Evolutionary conservation across 2,797 vertebrate genomes (phyloP), one percentile per base, ranked within the genome.

Genomic region (Argyrosomus regius): DNA sequence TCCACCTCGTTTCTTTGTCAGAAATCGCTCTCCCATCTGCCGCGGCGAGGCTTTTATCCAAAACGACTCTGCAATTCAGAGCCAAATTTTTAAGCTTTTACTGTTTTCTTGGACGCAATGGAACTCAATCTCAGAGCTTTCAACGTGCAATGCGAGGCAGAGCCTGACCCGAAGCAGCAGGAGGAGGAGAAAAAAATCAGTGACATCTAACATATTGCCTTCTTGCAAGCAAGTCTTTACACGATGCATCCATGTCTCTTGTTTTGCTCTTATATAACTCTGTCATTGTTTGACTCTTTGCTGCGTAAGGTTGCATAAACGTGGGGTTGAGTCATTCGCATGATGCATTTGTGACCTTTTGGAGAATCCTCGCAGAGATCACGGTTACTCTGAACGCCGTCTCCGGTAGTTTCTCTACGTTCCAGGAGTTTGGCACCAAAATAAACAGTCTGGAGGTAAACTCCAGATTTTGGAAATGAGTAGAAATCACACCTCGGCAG

Each of bases 371-470:
- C n/a, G 1, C 70, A 52, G 65, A 43, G 74, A 57, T 54, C 65
- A 56, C 81, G 41, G 49, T 49, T 28, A 54, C 72, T 50, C 62
- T 28, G 52, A 77, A 71, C 6, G 72, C 63, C 16, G 50, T 80
- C 85, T 79, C 65, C 49, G 20, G 64, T 71, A 76, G 75, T 88
- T 85, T 74, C 81, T 71, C 81, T 82, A 18, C 28, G 74, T 80
- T 82, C 75, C 78, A 53, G 53, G 31, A 63, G 52, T n/a, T 16
- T 20, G 11, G 46, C n/a, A 78, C 85, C 87, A 89, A 87, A 85
- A 65, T 58, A 85, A 88, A 89, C 78, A 84, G 77, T 77, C 82
- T 83, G 54, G 82, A 79, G 80, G 86, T 89, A 83, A 89, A 88
- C 78, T 82, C 54, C 20, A 54, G 77, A 74, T 88, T 88, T 86